These are phyloP conservation scores for Mimas tiliae DNA, from an alignment of 2,888 invertebrate genomes.

Conservation along the genomic window DNA sequence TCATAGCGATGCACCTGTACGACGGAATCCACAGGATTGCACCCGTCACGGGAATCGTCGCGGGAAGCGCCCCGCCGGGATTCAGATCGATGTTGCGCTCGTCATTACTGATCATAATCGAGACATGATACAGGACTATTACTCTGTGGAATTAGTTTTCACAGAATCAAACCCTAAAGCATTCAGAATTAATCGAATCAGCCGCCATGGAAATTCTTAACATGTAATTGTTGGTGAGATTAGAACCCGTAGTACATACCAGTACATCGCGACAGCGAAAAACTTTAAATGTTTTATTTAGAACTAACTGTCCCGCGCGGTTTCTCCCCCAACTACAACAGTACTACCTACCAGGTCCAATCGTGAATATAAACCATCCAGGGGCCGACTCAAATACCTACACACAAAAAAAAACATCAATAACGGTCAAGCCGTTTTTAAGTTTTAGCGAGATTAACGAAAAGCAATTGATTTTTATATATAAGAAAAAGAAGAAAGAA, in stretches of 20 bases:
- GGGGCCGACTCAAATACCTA: no score
- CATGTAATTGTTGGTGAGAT: background rate
- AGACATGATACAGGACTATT: slow-evolving; percentile 38
- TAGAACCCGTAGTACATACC: background rate
- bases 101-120: slow-evolving; percentile 51
- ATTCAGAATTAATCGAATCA: slow-evolving; percentile 26
- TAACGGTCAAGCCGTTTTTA: no score
- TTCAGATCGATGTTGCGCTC: slow-evolving; percentile 52
- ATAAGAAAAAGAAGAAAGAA: no score
- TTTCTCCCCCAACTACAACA: no score
- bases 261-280: no score
- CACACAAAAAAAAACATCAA: no score
- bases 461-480: no score
- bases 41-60: slow-evolving; percentile 45
- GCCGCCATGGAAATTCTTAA: background rate
- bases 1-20: slow-evolving; percentile 58
- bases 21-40: slow-evolving; percentile 28
- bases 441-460: no score
- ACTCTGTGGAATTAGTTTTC: slow-evolving; percentile 41
- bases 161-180: slow-evolving; percentile 34
- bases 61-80: slow-evolving; percentile 59
- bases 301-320: no score
- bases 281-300: no score
- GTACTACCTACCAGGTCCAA: no score
- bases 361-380: no score